Base-by-base conservation (phyloP, 2,113 vertebrate species). In the Psammodynastes pulverulentus region DNA sequence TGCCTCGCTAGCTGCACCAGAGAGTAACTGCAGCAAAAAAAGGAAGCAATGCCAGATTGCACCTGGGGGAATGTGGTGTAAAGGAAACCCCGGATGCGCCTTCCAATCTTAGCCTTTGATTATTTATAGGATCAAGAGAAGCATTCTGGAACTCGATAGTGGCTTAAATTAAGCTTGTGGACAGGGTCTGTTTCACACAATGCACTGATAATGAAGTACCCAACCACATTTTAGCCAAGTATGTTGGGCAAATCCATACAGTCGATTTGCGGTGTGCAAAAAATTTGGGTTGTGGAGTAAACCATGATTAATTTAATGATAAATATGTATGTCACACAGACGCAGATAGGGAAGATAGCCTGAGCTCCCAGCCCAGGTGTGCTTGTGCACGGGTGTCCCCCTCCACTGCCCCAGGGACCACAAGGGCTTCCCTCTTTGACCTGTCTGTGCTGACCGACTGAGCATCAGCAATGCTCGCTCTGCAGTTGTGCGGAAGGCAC, bases 401-500 rank as follows among this genome's bases (percentile, higher is more conserved):
- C 13, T 39, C 34, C 8, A 0, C 3, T 23, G 4, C 10, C 8
- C 72, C 15, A 48, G 5, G 3, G 23, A 84, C 24, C 26, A n/a
- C 45, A 29, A 34, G 45, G 17, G 56, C 8, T 43, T 24, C 24
- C 15, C 67, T 29, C 48, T 48, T n/a, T 46, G 51, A 49, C 12
- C 62, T 15, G 15, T 17, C 19, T 3, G 0, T 17, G 19, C 45
- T 39, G 84, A 4, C 45, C 5, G 23, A 29, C 0, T 0, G 9
- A 1, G 62, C 21, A 0, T 0, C 0, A 0, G 4, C 49, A 87
- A 0, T 3, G 13, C 91, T 91, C 93, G 48, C 7, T 46, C 6
- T 93, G 87, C 94, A 89, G 95, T 92, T 95, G 94, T 53, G 51
- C 23, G 92, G 94, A 96, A 96, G 94, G 92, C 93, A 95, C 90